These are phyloP conservation scores for Ellobium chinense DNA, from an alignment of 2,888 invertebrate genomes.

Conservation along the genomic window DNA sequence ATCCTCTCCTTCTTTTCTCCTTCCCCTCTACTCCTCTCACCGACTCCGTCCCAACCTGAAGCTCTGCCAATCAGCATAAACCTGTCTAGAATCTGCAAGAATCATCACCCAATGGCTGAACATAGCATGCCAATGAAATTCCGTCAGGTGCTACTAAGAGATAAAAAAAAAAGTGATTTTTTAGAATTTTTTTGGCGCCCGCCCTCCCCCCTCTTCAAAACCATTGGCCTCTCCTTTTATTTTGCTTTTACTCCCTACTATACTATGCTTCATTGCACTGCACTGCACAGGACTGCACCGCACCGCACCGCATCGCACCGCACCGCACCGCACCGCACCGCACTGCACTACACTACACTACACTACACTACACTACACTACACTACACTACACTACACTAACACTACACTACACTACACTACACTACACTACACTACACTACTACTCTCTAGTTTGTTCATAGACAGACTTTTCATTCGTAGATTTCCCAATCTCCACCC, in stretches of 20 bases:
- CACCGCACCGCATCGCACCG: slow-evolving; percentile 20
- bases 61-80: background rate
- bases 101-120: slow-evolving; percentile 8
- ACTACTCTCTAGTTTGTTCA: too few relatives aligned
- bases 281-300: slow-evolving; percentile 28
- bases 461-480: too few relatives aligned
- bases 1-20: background rate
- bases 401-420: slow-evolving; percentile 33
- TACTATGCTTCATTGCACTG: slow-evolving; percentile 15
- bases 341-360: slow-evolving; percentile 28
- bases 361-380: slow-evolving; percentile 11
- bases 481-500: too few relatives aligned
- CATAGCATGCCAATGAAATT: slow-evolving; percentile 7
- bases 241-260: slow-evolving; percentile 29
- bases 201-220: background rate
- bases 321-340: slow-evolving; percentile 21
- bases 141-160: background rate
- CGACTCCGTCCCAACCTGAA: background rate
- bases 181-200: background rate
- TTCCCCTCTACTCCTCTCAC: background rate
- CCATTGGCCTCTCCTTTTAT: too few relatives aligned
- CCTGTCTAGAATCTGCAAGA: slow-evolving; percentile 7
- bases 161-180: too few relatives aligned
- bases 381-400: slow-evolving; percentile 19
- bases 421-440: slow-evolving; percentile 31